Base-by-base conservation (phyloP, 2,888 invertebrate genomes). In the Dioctria linearis region DNA sequence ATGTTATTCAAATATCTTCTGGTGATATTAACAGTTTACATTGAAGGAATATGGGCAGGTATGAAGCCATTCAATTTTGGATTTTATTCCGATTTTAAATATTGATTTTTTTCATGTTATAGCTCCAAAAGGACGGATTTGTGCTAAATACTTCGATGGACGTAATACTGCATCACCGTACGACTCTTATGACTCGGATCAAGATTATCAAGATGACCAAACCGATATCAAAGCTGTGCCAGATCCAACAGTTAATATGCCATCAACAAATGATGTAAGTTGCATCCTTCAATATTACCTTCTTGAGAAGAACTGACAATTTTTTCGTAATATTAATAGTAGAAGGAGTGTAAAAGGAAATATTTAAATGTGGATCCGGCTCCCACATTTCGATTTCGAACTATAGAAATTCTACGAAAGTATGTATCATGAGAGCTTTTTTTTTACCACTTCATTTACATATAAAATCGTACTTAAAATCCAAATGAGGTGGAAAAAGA, bases 151-250 rank as follows among this genome's bases (percentile, higher is more conserved):
- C 43, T 42, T 25, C 25, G 57, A 75, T 13, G 40, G 46, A 13
- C 57, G n/a, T 13, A 57, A 11, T 57, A 13, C 11, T 57, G n/a
- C 59, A 25, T 25, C 25, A 25, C 25, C 25, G 25, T 25, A 25
- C 2, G 25, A 25, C 25, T 25, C 25, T 59, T n/a, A 75, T n/a
- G 65, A 65, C 5, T 37, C 37, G 9, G 37, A 63, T 5, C 57
- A 75, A 37, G 75, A 75, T 11, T 57, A 75, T 39, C 71, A 71
- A 11, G 57, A 75, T 43, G 42, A 75, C 61, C 75, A 75, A 61
- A 43, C 39, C 13, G 75, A 75, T 43, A 59, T 75, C 75, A 75
- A 57, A 59, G 43, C 42, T 25, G 13, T 75, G 4, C 61, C 75
- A 8, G 25, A 57, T 57, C 75, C 75, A 6, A 59, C 75, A 11